phyloP scores from a whole-genome alignment of 2,888 invertebrate species.

The Dendrolimus pini region DNA sequence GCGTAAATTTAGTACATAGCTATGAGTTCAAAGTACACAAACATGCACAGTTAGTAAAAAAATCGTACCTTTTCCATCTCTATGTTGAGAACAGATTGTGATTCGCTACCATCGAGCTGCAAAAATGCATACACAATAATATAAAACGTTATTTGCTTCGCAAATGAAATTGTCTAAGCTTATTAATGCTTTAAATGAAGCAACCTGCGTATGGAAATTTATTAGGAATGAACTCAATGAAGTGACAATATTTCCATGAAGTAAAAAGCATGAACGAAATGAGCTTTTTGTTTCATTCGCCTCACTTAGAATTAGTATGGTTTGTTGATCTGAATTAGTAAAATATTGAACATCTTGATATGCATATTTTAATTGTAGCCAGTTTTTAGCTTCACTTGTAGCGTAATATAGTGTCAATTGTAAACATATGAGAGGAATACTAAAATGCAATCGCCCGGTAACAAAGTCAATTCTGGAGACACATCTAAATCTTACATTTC shows the following conservation, averaged over 20 bases:
- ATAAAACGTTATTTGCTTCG: slow-evolving; percentile 38
- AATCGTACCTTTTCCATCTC: slow-evolving; percentile 77
- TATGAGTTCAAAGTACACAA: slow-evolving; percentile 31
- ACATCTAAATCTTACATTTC: too few relatives aligned
- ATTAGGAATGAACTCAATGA: not conserved
- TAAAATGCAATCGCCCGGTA: too few relatives aligned
- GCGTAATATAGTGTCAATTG: too few relatives aligned
- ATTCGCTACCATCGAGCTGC: slow-evolving; percentile 74
- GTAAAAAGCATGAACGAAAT: not conserved
- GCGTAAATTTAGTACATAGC: slow-evolving; percentile 29
- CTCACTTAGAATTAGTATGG: too few relatives aligned
- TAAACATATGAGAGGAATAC: too few relatives aligned
- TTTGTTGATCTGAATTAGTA: too few relatives aligned
- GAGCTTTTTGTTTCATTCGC: too few relatives aligned
- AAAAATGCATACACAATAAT: slow-evolving; percentile 71
- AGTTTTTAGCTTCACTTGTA: too few relatives aligned
- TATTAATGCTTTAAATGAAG: slow-evolving; percentile 32
- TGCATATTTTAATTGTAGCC: too few relatives aligned
- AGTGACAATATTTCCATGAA: not conserved
- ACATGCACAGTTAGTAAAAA: slow-evolving; percentile 64
- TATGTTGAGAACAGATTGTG: slow-evolving; percentile 73
- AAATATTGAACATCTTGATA: too few relatives aligned
- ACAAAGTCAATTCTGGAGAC: too few relatives aligned
- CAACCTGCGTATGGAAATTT: slow-evolving; percentile 10
- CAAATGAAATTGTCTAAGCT: slow-evolving; percentile 35